Evolutionary conservation across 2,797 vertebrate species (phyloP), one percentile per base, ranked within the genome.

Genomic region (Ara ararauna): DNA sequence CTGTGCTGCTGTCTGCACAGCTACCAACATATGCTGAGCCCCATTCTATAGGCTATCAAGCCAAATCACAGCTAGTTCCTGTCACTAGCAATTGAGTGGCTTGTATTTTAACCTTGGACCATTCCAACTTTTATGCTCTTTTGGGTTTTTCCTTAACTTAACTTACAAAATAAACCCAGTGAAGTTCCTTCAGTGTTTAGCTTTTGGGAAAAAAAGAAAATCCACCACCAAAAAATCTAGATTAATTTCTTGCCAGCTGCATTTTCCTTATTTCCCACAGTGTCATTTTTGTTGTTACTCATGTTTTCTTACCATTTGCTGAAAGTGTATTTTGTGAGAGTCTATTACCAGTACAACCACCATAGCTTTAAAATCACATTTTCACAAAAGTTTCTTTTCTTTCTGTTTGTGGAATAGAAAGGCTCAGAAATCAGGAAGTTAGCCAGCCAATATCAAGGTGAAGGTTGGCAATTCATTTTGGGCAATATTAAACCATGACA

Each of bases 401-500:
- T 47, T 67, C 29, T 32, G 10, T 38, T 30, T 24, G 45, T 82
- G 82, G 83, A 88, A 75, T 80, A 81, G 89, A 97, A 97, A 97
- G 84, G 78, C 91, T 94, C 84, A 93, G 79, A 90, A 97, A 97
- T 94, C 70, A 96, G 58, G 91, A 97, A 96, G 89, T 96, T 95
- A 92, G 40, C 71, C 94, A 95, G 92, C 92, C 94, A 97, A 82
- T 92, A 95, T 94, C 84, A 96, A 97, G 97, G 80, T 94, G 96
- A 97, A 97, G 95, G 95, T 97, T 98, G 96, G 94, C 96, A 96
- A 97, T 97, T 98, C 94, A 96, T 98, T 97, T 92, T 90, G 96
- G 95, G 62, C 78, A 93, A 91, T 95, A 98, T 96, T 98, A 98
- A 98, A 98, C 97, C 97, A 98, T 94, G 96, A 97, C 97, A 97